Evolutionary conservation across 2,113 vertebrate species (phyloP).

Genomic region (Erythrocebus patas): DNA sequence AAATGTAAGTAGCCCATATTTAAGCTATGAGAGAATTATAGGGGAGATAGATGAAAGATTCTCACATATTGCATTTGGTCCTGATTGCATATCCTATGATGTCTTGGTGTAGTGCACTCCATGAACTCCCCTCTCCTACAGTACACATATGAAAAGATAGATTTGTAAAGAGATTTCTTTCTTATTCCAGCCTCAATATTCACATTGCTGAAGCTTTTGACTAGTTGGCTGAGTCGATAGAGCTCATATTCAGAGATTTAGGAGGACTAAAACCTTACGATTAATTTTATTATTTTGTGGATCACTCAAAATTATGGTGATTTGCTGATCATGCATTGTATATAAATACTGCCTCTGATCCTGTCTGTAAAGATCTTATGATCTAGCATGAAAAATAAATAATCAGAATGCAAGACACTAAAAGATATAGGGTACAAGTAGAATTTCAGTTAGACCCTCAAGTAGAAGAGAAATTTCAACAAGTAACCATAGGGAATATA

Average conservation of each 20-base stretch:
- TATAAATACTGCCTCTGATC: background rate
- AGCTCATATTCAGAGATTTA: background rate
- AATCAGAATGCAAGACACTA: background rate
- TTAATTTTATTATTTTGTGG: background rate
- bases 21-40: background rate
- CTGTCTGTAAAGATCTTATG: background rate
- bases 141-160: background rate
- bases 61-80: background rate
- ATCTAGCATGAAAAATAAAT: background rate
- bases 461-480: background rate
- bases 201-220: background rate
- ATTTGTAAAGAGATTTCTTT: background rate
- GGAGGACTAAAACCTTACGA: background rate
- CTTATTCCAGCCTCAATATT: background rate
- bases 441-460: background rate
- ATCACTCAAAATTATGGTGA: background rate
- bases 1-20: background rate
- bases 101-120: background rate
- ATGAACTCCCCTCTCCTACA: background rate
- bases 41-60: background rate
- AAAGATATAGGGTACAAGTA: background rate
- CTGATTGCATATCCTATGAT: background rate
- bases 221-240: background rate
- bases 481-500: background rate
- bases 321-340: background rate